Evolutionary conservation across 2,888 invertebrate species (phyloP), one percentile per base, ranked within the genome.

Genomic region (Andrena dorsata): DNA sequence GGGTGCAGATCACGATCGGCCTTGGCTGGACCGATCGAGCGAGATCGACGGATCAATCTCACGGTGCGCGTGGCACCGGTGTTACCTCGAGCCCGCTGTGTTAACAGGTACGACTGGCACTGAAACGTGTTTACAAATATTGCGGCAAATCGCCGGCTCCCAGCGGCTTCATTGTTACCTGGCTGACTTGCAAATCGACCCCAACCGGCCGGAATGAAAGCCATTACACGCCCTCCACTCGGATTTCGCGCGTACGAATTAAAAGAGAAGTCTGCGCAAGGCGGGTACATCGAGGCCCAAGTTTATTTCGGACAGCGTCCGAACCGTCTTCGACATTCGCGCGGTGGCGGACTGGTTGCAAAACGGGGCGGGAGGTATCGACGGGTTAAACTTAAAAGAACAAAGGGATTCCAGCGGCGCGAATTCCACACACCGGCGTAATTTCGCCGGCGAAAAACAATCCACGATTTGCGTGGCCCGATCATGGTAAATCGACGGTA

Each of bases 1-100:
- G 91, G 90, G 90, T 90, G 90, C 90, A 87, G 90, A 92, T 92
- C 91, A 88, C 88, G 92, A 90, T 90, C 91, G 92, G 90, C 92
- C 92, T 92, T 92, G 91, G 86, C 86, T 84, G 81, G 88, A 88
- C 85, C 87, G 90, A 91, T 92, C 91, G 86, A 84, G 81, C 84
- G 81, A 80, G 80, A 87, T 88, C 88, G 86, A 75, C 79, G 72
- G 74, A 78, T 83, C 76, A 75, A 85, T 82, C 82, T 82, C 87
- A 53, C 80, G 77, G 76, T 74, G 78, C 58, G 70, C 71, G 76
- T 80, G 78, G 65, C 77, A 82, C 71, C 20, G 69, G 80, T 76
- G 80, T 81, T 82, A 68, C 74, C 76, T 69, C 83, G 83, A 72
- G 66, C 63, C 60, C 60, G 8, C 51, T 20, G 32, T 35, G 32